Percentiles rank a stretch among this genome's conserved stretches.
These are phyloP conservation scores for Amniataba percoides DNA, from an alignment of 2,797 vertebrate genomes.

Conservation along the genomic window DNA sequence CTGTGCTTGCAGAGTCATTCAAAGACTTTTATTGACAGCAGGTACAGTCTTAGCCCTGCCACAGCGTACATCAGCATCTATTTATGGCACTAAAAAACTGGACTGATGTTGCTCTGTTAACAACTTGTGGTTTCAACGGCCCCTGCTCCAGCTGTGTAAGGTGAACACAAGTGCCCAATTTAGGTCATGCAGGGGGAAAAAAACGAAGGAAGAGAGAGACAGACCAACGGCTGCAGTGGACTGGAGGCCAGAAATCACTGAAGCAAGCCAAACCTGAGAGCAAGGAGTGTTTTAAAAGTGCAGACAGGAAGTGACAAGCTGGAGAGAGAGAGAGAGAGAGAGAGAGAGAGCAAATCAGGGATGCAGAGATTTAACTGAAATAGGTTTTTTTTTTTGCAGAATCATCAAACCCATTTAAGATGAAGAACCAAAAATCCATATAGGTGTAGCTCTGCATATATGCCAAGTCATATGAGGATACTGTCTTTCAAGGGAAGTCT, in stretches of 20 bases:
- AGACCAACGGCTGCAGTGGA: conserved; percentile 62
- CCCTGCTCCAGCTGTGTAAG: conserved; percentile 67
- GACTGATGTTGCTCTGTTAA: conserved; percentile 70
- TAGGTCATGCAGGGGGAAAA: conserved; percentile 52
- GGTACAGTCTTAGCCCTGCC: conserved; percentile 25
- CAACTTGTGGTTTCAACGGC: conserved; percentile 73
- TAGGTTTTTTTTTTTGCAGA: not conserved
- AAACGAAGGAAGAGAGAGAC: conserved; percentile 11
- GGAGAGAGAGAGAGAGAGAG: conserved; percentile 8
- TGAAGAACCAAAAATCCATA: not conserved
- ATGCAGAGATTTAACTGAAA: conserved; percentile 23
- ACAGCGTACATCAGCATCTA: conserved; percentile 49
- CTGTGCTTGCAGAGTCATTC: conserved; percentile 33
- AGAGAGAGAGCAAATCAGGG: conserved; percentile 19
- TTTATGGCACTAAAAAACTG: conserved; percentile 65
- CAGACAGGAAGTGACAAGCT: conserved; percentile 54
- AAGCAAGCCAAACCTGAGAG: conserved; percentile 50
- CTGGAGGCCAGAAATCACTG: conserved; percentile 57
- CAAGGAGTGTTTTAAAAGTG: conserved; percentile 55
- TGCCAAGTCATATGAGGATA: conserved; percentile 26
- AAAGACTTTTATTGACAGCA: conserved; percentile 45
- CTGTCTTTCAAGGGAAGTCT: not conserved
- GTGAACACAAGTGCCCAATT: conserved; percentile 75
- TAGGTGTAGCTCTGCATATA: too few species aligned
- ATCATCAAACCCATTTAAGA: not conserved